Conservation (phyloP, 1,140 invertebrate species). For the Charaxes varanes region DNA sequence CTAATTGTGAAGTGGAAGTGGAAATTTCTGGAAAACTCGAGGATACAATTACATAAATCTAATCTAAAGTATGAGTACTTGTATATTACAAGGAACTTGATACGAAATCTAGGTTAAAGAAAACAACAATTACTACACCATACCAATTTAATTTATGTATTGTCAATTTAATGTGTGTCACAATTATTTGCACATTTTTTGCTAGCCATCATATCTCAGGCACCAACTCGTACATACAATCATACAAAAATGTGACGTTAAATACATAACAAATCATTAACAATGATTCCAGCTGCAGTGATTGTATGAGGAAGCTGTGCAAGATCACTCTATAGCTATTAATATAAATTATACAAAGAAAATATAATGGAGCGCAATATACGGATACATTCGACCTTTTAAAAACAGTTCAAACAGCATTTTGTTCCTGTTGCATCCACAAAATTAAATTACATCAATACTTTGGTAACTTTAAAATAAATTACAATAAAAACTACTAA, state of each 20-base stretch:
- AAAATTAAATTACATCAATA: constrained; percentile 40
- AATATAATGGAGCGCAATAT: background rate
- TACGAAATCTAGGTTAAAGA: too few species aligned
- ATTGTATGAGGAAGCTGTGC: background rate
- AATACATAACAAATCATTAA: too few species aligned
- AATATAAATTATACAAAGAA: too few species aligned
- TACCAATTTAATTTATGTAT: constrained; percentile 57
- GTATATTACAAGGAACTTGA: too few species aligned
- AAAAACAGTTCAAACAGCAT: background rate
- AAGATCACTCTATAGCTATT: too few species aligned
- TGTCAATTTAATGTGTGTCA: constrained; percentile 38
- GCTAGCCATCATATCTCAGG: constrained; percentile 4
- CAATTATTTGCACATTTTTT: constrained; percentile 10
- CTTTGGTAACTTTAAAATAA: constrained; percentile 62
- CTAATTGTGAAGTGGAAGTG: too few species aligned
- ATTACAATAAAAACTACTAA: constrained; percentile 42
- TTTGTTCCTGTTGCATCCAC: background rate
- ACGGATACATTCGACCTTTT: constrained; percentile 3
- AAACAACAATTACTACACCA: constrained; percentile 37
- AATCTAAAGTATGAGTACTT: too few species aligned
- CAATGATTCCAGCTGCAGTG: too few species aligned
- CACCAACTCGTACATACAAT: constrained; percentile 3
- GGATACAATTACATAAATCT: too few species aligned
- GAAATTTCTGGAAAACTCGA: too few species aligned
- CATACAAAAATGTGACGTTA: background rate